Evolutionary conservation across 2,113 vertebrate genomes (phyloP).

Genomic region (Puffinus mauretanicus): DNA sequence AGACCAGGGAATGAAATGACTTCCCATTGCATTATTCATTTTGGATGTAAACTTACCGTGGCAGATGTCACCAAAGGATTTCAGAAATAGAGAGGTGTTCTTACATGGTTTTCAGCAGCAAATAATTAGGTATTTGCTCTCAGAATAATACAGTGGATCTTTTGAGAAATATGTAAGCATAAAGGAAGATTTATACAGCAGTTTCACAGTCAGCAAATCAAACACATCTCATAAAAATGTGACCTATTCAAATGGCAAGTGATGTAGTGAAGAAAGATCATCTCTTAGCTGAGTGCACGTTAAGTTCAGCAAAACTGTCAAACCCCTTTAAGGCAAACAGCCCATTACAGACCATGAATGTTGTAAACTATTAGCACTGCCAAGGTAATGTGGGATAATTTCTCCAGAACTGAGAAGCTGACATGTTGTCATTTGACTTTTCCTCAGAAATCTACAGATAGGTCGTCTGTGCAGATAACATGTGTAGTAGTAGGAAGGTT

Average conservation of each 20-base stretch:
- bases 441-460: background rate
- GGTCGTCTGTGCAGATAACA: background rate
- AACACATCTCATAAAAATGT: slow-evolving; percentile 33
- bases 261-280: slow-evolving; percentile 36
- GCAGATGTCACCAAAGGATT: slow-evolving; percentile 9
- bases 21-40: background rate
- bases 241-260: slow-evolving; percentile 65
- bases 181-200: background rate
- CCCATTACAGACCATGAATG: background rate
- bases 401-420: background rate
- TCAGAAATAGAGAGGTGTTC: slow-evolving; percentile 6
- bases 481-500: background rate
- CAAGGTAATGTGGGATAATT: slow-evolving; percentile 25
- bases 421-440: slow-evolving; percentile 23
- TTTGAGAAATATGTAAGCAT: background rate
- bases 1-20: background rate
- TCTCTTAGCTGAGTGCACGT: background rate
- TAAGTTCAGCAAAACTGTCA: slow-evolving; percentile 52
- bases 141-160: background rate
- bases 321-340: slow-evolving; percentile 34
- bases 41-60: background rate
- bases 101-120: background rate
- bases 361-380: slow-evolving; percentile 42
- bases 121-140: slow-evolving; percentile 48
- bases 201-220: slow-evolving; percentile 26